Percentiles rank a stretch among this genome's conserved stretches.
These are phyloP conservation scores for Sakesphorus luctuosus DNA, from an alignment of 2,113 vertebrate species.

Conservation along the genomic window DNA sequence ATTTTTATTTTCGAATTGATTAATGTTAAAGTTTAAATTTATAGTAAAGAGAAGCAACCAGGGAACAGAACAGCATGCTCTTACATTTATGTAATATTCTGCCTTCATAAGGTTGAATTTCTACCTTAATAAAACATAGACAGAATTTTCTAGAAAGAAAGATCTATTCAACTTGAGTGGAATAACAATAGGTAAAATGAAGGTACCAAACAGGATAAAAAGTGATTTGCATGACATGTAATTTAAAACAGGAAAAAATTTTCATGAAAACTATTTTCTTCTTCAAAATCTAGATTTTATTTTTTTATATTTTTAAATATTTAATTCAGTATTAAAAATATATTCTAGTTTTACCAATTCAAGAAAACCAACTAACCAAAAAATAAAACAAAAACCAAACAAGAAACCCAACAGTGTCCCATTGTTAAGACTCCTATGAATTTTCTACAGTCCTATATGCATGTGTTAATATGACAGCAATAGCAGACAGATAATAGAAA, in stretches of 20 bases:
- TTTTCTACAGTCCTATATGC: not conserved
- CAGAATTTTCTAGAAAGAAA: not conserved
- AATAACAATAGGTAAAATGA: not conserved
- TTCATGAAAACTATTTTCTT: not conserved
- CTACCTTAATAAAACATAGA: not conserved
- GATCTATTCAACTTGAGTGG: not conserved
- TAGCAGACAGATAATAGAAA: not conserved
- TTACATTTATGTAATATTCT: not conserved
- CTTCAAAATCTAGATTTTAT: not conserved
- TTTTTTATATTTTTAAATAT: not conserved
- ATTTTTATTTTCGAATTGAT: not conserved
- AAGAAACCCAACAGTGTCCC: not conserved
- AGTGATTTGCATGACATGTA: not conserved
- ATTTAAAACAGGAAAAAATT: not conserved
- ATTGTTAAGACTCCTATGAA: not conserved
- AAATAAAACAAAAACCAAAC: not conserved
- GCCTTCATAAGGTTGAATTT: not conserved
- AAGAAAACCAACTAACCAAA: not conserved
- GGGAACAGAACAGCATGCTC: not conserved
- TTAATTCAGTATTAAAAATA: not conserved
- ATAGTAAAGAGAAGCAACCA: not conserved
- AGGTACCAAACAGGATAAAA: not conserved
- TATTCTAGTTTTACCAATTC: not conserved
- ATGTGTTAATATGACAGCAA: not conserved
- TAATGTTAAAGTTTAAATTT: not conserved